phyloP scores from a whole-genome alignment of 2,888 invertebrate species.

The Tetragonisca angustula region DNA sequence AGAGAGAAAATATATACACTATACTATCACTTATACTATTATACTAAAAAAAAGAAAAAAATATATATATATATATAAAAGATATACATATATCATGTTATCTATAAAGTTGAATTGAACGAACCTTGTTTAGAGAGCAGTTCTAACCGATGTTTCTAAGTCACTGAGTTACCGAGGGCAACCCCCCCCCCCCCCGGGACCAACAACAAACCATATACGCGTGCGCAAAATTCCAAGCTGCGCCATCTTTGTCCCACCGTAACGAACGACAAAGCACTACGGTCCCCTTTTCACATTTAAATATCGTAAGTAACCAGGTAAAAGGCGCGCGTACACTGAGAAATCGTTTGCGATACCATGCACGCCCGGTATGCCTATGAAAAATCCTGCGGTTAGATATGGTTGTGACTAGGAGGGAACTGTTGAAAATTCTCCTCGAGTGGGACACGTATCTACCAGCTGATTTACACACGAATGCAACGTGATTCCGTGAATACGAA shows the following conservation, averaged over 20 bases:
- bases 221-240: not conserved
- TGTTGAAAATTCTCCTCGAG: not conserved
- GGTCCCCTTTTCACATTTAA: slow-evolving; percentile 10
- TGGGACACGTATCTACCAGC: slow-evolving; percentile 29
- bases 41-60: too few species aligned
- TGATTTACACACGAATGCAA: slow-evolving; percentile 60
- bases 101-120: too few species aligned
- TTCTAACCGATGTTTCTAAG: too few species aligned
- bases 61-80: not conserved
- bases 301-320: slow-evolving; percentile 16
- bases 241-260: not conserved
- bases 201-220: not conserved
- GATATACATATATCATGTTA: not conserved
- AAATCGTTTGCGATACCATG: slow-evolving; percentile 43
- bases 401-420: not conserved
- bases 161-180: not conserved
- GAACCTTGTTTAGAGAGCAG: too few species aligned
- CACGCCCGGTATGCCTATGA: slow-evolving; percentile 36
- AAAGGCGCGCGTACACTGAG: not conserved
- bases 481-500: slow-evolving; percentile 42
- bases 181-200: not conserved
- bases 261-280: too few species aligned
- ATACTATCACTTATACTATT: not conserved
- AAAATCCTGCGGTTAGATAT: slow-evolving; percentile 36
- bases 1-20: not conserved